Conservation (phyloP, 2,888 invertebrate species). For the Oscheius sp. region DNA sequence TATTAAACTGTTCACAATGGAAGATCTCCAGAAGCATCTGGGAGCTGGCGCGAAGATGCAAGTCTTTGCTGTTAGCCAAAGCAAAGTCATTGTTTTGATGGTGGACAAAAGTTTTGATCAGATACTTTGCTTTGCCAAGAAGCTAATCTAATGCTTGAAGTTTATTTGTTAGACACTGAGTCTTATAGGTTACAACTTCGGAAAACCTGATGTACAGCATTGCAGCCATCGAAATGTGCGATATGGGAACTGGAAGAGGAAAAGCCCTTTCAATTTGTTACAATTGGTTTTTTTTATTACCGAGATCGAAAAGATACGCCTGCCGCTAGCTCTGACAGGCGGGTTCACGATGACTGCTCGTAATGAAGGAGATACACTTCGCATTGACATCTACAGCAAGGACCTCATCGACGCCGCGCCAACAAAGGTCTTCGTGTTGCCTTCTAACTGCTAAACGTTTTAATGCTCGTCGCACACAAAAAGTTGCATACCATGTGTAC, state of each 20-base stretch:
- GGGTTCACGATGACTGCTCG: conserved; percentile 15
- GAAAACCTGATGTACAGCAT: conserved; percentile 12
- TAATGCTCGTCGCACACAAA: background rate
- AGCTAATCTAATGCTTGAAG: background rate
- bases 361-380: background rate
- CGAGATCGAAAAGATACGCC: conserved; percentile 10
- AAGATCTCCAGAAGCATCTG: background rate
- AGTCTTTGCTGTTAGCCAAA: conserved; percentile 6
- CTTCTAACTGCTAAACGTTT: background rate
- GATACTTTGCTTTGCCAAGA: background rate
- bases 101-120: conserved; percentile 21
- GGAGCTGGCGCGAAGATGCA: conserved; percentile 8
- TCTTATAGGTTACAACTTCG: conserved; percentile 1
- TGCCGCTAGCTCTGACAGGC: conserved; percentile 10
- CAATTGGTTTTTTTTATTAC: background rate
- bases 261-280: background rate
- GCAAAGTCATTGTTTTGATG: conserved; percentile 13
- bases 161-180: background rate
- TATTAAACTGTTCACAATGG: conserved; percentile 1
- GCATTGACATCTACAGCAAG: conserved; percentile 14
- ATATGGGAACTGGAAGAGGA: conserved; percentile 24
- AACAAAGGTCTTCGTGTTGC: conserved; percentile 2
- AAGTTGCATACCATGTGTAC: background rate
- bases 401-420: conserved; percentile 15
- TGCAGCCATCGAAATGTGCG: conserved; percentile 19